Base-by-base conservation (phyloP, 2,888 invertebrate species). In the Anodontia alba region DNA sequence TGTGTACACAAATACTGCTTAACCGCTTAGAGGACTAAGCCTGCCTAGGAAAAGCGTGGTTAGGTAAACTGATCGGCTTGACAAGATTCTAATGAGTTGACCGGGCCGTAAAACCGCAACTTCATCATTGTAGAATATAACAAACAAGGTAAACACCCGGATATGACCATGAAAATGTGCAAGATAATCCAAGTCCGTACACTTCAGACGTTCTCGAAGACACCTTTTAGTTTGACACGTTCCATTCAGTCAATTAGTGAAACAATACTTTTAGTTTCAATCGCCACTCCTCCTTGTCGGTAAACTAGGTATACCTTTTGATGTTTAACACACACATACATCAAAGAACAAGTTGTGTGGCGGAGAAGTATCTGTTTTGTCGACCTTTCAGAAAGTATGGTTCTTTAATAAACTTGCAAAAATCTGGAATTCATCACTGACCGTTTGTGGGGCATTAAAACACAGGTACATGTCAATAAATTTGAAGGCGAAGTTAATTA, bases 251-350 rank as follows among this genome's bases (percentile, higher is more conserved):
- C 62, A 62, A 62, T 62, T 62, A 62, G n/a, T 29, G 29, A 62
- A 62, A 62, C 62, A 62, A 62, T 62, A 62, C 33, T 62, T 62
- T 62, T 29, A 33, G 62, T 62, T 62, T 62, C 62, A 62, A 62
- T 62, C 62, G 62, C 17, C 62, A 62, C 62, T 62, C 31, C 62
- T 23, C 62, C 62, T 62, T 62, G 62, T 62, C 33, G 62, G 62
- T 62, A 62, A 62, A 20, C 62, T 62, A 62, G 33, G 8, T 62
- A 17, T n/a, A 33, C 29, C 62, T 62, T 62, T 62, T 62, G 62
- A 62, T 62, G 62, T 62, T 33, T 17, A 29, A 62, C 62, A 33
- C n/a, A 31, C 62, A 31, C 17, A 23, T 10, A 62, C 33, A 62
- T 62, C 62, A 62, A 62, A 62, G 62, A 62, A 62, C 62, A 33